A percentile compares a stretch with the other conserved stretches of the same genome.
Conservation (phyloP, 2,113 vertebrate species). For the Anarhynchus alexandrinus region DNA sequence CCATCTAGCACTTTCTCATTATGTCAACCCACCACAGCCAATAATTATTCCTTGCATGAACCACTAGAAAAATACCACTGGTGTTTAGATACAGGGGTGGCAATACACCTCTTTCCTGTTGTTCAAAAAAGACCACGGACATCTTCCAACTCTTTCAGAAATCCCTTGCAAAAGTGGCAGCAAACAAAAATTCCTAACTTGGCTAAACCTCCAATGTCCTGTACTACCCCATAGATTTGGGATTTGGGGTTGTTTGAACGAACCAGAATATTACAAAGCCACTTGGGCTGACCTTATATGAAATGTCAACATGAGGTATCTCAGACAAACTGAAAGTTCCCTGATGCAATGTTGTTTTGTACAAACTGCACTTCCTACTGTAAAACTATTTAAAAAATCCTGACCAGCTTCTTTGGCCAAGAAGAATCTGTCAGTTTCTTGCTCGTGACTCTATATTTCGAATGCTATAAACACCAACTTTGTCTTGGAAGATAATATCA, state of each 20-base stretch:
- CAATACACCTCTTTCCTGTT: neutral
- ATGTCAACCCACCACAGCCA: neutral
- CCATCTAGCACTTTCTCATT: neutral
- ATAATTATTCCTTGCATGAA: neutral
- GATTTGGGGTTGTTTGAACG: neutral
- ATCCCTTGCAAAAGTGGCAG: neutral
- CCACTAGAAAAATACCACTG: neutral
- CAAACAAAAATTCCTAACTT: neutral
- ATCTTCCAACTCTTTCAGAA: neutral
- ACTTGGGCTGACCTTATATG: neutral
- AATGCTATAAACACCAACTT: neutral
- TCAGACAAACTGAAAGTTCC: neutral
- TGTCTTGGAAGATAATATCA: neutral
- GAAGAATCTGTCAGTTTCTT: neutral
- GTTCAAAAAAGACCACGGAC: neutral
- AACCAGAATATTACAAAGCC: neutral
- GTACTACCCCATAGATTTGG: neutral
- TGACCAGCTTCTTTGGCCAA: neutral
- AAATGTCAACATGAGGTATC: neutral
- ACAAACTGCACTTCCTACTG: neutral
- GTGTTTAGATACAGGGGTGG: neutral
- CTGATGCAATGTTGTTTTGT: neutral
- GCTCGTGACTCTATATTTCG: neutral
- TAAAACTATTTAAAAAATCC: neutral
- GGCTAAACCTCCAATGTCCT: neutral